phyloP scores from a whole-genome alignment of 2,888 invertebrate genomes.

The Lamproptera curius region DNA sequence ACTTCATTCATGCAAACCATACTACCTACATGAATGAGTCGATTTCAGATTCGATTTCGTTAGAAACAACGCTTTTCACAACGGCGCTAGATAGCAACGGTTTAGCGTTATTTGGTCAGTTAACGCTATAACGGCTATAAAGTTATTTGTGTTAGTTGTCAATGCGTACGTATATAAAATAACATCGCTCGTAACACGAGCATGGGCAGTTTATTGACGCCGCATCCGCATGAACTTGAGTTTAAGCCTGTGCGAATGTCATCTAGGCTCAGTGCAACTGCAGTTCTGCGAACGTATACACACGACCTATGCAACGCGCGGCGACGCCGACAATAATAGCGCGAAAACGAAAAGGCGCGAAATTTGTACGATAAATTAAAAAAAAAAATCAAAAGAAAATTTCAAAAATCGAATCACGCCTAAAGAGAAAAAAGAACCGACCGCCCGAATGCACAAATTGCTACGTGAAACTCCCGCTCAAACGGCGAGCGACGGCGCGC shows the following conservation, averaged over 20 bases:
- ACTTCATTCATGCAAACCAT: no score
- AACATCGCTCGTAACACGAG: slow-evolving; percentile 48
- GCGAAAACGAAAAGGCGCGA: slow-evolving; percentile 27
- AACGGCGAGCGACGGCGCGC: slow-evolving; percentile 35
- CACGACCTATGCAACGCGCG: slow-evolving; percentile 45
- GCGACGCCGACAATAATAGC: slow-evolving; percentile 20
- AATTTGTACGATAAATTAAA: slow-evolving; percentile 17
- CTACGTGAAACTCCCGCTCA: slow-evolving; percentile 50
- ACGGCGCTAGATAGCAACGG: no score
- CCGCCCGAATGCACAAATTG: slow-evolving; percentile 49
- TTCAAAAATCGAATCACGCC: slow-evolving; percentile 13
- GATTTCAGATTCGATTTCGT: no score
- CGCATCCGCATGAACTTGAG: slow-evolving; percentile 69
- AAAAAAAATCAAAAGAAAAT: slow-evolving; percentile 24
- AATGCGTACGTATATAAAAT: slow-evolving; percentile 40
- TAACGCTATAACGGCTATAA: no score
- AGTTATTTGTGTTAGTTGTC: no score
- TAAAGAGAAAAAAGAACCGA: slow-evolving; percentile 43
- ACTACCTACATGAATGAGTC: no score
- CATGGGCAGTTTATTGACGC: slow-evolving; percentile 63
- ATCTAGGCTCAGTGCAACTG: slow-evolving; percentile 68
- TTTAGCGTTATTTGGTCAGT: no score
- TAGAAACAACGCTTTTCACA: no score
- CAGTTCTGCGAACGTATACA: slow-evolving; percentile 59
- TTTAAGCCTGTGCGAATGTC: slow-evolving; percentile 70